These are phyloP conservation scores for Sturnira hondurensis DNA, from an alignment of 2,113 vertebrate species.

Conservation along the genomic window DNA sequence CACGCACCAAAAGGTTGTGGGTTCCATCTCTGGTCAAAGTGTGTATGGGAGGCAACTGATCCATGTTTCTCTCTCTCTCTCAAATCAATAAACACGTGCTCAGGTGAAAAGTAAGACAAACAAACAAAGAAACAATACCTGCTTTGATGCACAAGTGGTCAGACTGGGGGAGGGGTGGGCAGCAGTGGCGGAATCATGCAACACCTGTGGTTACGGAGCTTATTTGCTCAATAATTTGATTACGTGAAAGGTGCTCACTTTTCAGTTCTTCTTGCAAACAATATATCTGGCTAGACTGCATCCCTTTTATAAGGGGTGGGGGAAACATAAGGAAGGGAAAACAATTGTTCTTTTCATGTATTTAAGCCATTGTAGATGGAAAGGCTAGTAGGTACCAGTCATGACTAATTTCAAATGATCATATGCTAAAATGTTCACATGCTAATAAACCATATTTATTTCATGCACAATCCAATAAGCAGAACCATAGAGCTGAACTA, in stretches of 20 bases:
- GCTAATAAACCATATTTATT: background rate
- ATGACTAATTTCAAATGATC: background rate
- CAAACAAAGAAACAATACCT: background rate
- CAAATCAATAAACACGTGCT: too few relatives aligned
- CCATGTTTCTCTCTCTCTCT: too few relatives aligned
- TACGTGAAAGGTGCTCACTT: background rate
- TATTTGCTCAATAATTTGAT: background rate
- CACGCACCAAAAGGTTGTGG: too few relatives aligned
- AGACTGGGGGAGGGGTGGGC: background rate
- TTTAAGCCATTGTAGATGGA: background rate
- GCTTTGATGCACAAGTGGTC: background rate
- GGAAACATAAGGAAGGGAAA: background rate
- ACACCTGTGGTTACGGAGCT: background rate
- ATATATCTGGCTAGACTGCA: background rate
- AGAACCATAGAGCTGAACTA: background rate
- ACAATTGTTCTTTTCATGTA: background rate
- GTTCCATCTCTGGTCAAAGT: too few relatives aligned
- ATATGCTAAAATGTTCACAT: background rate
- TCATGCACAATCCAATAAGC: background rate
- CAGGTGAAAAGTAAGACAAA: too few relatives aligned
- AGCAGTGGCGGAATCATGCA: too few relatives aligned
- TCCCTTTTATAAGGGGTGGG: too few relatives aligned
- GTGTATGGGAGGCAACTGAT: too few relatives aligned
- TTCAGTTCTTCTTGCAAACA: background rate
- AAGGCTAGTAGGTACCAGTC: background rate